Percentiles rank a stretch among this genome's conserved stretches.
Evolutionary conservation across 2,797 vertebrate species (phyloP).

Genomic region (Chaetophractus vellerosus): DNA sequence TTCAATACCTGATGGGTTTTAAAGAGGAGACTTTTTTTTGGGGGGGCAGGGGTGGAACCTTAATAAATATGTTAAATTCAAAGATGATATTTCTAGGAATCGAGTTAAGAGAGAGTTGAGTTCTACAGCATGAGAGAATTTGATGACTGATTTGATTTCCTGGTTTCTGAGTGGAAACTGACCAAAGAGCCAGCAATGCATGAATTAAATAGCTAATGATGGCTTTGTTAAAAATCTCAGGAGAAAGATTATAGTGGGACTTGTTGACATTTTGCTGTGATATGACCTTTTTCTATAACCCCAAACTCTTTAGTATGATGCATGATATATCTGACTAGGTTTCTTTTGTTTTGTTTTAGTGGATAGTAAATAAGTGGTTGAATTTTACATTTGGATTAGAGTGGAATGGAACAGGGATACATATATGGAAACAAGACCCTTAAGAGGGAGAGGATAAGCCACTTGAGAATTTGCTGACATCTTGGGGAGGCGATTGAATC

Average conservation of each 20-base stretch:
- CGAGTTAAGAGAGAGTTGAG: not conserved
- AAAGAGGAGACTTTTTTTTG: not conserved
- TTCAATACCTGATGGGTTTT: not conserved
- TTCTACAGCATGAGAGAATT: not conserved
- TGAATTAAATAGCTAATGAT: not conserved
- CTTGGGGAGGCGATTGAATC: not conserved
- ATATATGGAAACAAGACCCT: not conserved
- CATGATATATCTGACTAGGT: not conserved
- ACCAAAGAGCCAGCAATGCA: not conserved
- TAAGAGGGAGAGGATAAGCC: not conserved
- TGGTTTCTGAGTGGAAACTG: constrained; percentile 12
- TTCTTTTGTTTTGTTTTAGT: not conserved
- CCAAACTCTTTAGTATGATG: not conserved
- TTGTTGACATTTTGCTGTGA: not conserved
- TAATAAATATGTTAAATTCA: not conserved
- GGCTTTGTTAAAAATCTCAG: constrained; percentile 26
- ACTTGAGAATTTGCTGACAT: not conserved
- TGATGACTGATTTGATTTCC: constrained; percentile 17
- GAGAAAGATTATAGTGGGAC: not conserved
- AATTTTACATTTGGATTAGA: not conserved
- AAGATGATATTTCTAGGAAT: not conserved
- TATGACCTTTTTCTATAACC: not conserved
- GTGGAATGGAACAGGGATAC: not conserved
- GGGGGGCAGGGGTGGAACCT: not conserved
- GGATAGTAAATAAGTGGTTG: not conserved